phyloP scores from a whole-genome alignment of 2,797 vertebrate species.

The Lepilemur ruficaudatus region DNA sequence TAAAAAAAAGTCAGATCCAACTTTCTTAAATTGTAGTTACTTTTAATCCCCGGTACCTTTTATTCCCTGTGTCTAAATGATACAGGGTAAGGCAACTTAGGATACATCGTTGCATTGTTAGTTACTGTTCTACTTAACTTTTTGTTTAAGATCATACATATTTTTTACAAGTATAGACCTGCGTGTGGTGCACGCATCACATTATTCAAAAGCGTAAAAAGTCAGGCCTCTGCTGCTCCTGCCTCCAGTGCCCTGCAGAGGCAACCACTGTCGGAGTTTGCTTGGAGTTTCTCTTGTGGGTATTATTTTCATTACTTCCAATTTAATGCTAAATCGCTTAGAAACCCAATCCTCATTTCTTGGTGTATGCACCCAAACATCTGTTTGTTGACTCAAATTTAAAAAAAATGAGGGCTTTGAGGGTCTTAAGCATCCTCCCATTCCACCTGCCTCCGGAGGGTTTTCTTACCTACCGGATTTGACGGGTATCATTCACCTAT shows the following conservation, averaged over 20 bases:
- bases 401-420: background rate
- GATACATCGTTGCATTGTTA: too few species aligned
- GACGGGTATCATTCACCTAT: background rate
- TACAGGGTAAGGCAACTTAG: background rate
- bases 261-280: background rate
- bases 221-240: too few species aligned
- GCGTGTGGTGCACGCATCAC: background rate
- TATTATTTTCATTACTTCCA: background rate
- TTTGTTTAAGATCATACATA: background rate
- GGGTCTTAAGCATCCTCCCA: background rate
- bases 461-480: background rate
- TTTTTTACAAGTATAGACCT: background rate
- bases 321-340: background rate
- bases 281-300: too few species aligned
- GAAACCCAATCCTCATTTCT: background rate
- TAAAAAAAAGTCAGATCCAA: background rate
- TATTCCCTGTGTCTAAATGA: background rate
- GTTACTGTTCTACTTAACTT: background rate
- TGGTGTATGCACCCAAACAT: background rate
- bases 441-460: fast-evolving
- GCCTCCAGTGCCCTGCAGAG: background rate
- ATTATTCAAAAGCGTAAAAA: background rate
- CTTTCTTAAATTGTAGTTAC: background rate
- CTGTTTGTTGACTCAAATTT: background rate
- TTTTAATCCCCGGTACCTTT: background rate